These are phyloP conservation scores for Formica exsecta DNA, from an alignment of 1,140 invertebrate genomes.

Conservation along the genomic window DNA sequence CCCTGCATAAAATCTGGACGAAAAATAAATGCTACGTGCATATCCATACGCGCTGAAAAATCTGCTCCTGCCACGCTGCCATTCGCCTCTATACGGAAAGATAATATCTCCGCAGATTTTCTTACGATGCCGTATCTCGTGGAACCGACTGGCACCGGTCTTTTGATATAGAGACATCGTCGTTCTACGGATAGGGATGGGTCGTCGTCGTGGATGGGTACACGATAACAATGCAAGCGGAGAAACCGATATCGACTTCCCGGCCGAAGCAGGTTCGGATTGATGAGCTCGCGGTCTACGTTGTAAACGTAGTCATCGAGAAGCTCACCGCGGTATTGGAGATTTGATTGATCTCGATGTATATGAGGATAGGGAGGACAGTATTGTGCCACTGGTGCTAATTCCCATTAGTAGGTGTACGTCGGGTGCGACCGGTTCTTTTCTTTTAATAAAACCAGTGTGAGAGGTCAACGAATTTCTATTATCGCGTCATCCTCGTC, in stretches of 20 bases:
- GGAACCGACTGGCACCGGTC: background rate
- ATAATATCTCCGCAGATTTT: constrained; percentile 64
- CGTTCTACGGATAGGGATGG: constrained; percentile 13
- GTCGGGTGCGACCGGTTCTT: constrained; percentile 64
- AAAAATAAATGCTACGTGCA: constrained; percentile 56
- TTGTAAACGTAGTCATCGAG: constrained; percentile 79
- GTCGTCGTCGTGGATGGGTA: constrained; percentile 36
- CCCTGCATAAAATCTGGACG: constrained; percentile 25
- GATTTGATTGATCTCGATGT: constrained; percentile 79
- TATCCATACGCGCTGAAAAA: constrained; percentile 57
- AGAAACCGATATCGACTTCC: constrained; percentile 76
- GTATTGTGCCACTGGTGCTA: constrained; percentile 76
- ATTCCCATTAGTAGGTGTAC: constrained; percentile 77
- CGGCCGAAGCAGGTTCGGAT: constrained; percentile 72
- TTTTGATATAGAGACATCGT: constrained; percentile 28
- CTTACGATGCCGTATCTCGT: constrained; percentile 55
- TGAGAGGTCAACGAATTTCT: background rate
- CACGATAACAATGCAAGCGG: constrained; percentile 75
- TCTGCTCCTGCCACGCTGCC: constrained; percentile 25
- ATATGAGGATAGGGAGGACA: constrained; percentile 70
- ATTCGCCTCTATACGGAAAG: constrained; percentile 4
- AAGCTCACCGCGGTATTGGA: constrained; percentile 76
- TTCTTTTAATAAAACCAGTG: background rate
- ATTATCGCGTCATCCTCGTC: constrained; percentile 57
- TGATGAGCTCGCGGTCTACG: constrained; percentile 79